These are phyloP conservation scores for Podotricha telesiphe DNA, from an alignment of 2,888 invertebrate species.

Conservation along the genomic window DNA sequence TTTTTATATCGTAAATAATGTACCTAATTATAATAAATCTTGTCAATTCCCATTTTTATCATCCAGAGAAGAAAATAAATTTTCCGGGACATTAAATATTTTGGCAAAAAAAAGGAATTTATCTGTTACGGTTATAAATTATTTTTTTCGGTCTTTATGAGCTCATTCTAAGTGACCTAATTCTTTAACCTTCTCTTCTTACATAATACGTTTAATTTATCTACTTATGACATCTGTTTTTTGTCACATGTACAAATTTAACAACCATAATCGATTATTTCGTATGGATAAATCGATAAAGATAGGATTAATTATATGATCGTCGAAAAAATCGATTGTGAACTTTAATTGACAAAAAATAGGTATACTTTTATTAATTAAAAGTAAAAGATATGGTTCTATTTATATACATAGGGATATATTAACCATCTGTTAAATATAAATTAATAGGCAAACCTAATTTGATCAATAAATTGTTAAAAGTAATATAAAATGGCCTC, in stretches of 20 bases:
- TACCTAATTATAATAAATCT: too few species aligned
- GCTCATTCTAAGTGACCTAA: conserved; percentile 36
- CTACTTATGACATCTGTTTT: conserved; percentile 23
- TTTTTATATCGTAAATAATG: too few species aligned
- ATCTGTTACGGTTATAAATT: conserved; percentile 17
- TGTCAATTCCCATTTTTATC: too few species aligned
- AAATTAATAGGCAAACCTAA: neutral
- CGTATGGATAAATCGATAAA: neutral
- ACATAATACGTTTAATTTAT: conserved; percentile 34
- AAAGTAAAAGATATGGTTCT: too few species aligned
- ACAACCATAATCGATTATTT: conserved; percentile 3
- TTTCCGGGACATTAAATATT: neutral
- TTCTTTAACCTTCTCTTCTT: conserved; percentile 37
- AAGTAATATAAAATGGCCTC: conserved; percentile 17
- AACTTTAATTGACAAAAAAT: neutral
- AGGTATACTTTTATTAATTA: neutral
- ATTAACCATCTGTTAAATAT: neutral
- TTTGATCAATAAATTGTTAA: conserved; percentile 2
- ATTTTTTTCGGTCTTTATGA: conserved; percentile 31
- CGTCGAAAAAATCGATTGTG: neutral
- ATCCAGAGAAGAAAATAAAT: too few species aligned
- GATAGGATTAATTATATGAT: too few species aligned
- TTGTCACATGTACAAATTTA: neutral
- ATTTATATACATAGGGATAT: neutral
- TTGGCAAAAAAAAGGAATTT: conserved; percentile 11